Evolutionary conservation across 2,888 invertebrate genomes (phyloP).

Genomic region (Gonocerus acuteangulatus): DNA sequence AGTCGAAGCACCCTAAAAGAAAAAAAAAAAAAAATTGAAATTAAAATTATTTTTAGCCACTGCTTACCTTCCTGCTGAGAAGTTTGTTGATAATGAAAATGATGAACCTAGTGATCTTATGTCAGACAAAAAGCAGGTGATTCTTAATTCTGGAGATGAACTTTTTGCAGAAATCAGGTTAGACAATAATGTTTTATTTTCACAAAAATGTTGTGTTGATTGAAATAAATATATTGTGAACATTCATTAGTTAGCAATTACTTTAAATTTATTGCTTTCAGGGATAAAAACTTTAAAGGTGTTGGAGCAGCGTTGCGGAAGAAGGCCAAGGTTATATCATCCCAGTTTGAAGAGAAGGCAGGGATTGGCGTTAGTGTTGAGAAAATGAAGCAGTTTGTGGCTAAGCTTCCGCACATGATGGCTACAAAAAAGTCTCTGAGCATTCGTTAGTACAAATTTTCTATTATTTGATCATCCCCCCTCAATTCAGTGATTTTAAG

Average conservation of each 20-base stretch:
- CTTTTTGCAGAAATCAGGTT: conserved; percentile 70
- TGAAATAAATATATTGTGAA: conserved; percentile 3
- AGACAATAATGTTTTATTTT: background rate
- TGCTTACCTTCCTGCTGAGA: conserved; percentile 76
- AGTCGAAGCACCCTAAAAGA: too few relatives aligned
- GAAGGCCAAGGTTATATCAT: conserved; percentile 78
- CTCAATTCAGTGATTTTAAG: too few relatives aligned
- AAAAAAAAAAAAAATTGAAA: too few relatives aligned
- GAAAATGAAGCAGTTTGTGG: conserved; percentile 89
- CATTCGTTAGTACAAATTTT: conserved; percentile 46
- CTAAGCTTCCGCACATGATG: conserved; percentile 77
- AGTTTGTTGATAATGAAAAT: conserved; percentile 64
- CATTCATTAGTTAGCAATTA: conserved; percentile 64
- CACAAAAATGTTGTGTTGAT: background rate
- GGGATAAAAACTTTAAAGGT: conserved; percentile 88
- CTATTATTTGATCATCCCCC: too few relatives aligned
- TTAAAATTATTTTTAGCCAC: conserved; percentile 51
- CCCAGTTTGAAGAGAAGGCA: conserved; percentile 76
- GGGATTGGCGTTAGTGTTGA: conserved; percentile 77
- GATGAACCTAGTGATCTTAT: conserved; percentile 54
- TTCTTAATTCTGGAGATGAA: conserved; percentile 82
- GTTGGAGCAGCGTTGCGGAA: conserved; percentile 77
- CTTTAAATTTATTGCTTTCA: conserved; percentile 85
- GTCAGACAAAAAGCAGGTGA: conserved; percentile 64
- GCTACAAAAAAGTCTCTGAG: conserved; percentile 80